Percentiles rank a stretch among this genome's conserved stretches.
Evolutionary conservation across 2,797 vertebrate species (phyloP).

Genomic region (Acrocephalus scirpaceus): DNA sequence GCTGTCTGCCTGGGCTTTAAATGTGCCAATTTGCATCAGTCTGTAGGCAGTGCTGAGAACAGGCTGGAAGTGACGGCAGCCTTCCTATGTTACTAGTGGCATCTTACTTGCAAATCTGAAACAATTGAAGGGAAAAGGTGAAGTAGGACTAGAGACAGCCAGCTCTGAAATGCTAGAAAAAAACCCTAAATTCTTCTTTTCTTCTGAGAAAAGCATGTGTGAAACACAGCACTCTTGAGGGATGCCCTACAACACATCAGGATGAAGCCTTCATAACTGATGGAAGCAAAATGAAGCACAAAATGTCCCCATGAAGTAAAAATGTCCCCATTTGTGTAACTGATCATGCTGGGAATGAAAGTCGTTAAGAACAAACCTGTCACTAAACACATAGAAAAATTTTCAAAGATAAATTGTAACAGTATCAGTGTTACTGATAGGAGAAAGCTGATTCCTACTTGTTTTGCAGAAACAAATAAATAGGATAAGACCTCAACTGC

Average conservation of each 20-base stretch:
- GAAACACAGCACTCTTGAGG: not conserved
- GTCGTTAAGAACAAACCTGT: not conserved
- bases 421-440: not conserved
- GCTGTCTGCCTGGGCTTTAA: conserved; percentile 47
- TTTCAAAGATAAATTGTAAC: not conserved
- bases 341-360: not conserved
- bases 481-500: not conserved
- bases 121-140: conserved; percentile 7
- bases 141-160: not conserved
- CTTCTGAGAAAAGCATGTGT: not conserved
- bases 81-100: not conserved
- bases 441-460: not conserved
- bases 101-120: conserved; percentile 29
- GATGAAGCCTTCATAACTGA: not conserved
- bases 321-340: not conserved
- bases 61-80: conserved; percentile 21
- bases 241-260: not conserved
- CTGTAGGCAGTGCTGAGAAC: conserved; percentile 34
- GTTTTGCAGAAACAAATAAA: not conserved
- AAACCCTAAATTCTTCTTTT: not conserved
- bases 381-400: not conserved
- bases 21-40: conserved; percentile 48
- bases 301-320: not conserved
- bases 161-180: not conserved
- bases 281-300: not conserved